Conservation (phyloP, 2,113 vertebrate species). For the Saguinus imperator region DNA sequence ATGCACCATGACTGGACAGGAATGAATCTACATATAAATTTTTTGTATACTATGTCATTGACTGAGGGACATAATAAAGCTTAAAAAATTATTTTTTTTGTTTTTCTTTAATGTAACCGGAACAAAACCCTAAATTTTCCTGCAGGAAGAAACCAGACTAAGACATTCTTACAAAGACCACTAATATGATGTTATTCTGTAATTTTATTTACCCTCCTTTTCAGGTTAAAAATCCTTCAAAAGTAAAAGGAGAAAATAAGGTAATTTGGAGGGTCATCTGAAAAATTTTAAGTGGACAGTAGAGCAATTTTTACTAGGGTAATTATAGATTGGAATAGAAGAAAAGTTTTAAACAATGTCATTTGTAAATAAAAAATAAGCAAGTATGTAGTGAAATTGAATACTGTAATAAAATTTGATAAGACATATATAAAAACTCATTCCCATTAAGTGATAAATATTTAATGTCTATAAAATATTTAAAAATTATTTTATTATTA, state of each 20-base stretch:
- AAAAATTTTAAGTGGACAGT: slow-evolving; percentile 7
- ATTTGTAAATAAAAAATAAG: not conserved
- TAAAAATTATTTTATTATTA: not conserved
- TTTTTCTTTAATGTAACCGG: not conserved
- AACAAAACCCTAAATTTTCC: not conserved
- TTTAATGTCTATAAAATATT: not conserved
- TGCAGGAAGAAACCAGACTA: not conserved
- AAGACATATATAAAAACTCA: not conserved
- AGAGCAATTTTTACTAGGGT: not conserved
- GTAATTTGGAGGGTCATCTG: not conserved
- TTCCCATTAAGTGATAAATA: not conserved
- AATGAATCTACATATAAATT: not conserved
- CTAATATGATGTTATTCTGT: not conserved
- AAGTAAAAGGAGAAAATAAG: not conserved
- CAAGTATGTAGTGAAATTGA: not conserved
- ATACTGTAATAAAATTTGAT: not conserved
- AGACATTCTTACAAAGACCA: not conserved
- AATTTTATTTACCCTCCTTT: not conserved
- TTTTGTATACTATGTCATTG: not conserved
- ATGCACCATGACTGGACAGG: not conserved
- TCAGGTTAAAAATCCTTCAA: not conserved
- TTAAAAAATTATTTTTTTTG: not conserved
- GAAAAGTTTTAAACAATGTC: not conserved
- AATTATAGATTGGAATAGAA: not conserved
- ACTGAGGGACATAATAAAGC: not conserved